phyloP scores from a whole-genome alignment of 92 coral and sea anemone species.

The Heteractis magnifica region DNA sequence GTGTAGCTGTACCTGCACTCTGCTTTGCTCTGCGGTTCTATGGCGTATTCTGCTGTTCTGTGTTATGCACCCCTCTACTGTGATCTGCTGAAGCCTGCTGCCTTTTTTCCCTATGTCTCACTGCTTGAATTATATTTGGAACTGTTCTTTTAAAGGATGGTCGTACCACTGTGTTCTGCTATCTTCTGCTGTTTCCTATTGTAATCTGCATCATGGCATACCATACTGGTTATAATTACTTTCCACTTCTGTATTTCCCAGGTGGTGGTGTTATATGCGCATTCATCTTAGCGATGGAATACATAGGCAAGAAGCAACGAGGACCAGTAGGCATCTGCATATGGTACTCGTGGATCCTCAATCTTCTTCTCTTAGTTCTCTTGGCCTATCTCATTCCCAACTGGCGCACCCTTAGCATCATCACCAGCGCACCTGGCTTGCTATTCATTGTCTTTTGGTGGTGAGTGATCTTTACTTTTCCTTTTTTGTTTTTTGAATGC shows the following conservation, averaged over 20 bases:
- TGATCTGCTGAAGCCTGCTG: too few relatives aligned
- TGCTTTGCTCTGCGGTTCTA: background rate
- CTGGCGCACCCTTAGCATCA: slow-evolving; percentile 52
- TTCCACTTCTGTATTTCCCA: background rate
- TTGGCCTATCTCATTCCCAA: slow-evolving; percentile 48
- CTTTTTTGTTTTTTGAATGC: too few relatives aligned
- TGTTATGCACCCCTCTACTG: background rate
- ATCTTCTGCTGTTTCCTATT: too few relatives aligned
- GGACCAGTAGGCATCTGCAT: slow-evolving; percentile 23
- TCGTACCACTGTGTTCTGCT: too few relatives aligned
- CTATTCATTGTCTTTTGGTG: slow-evolving; percentile 25
- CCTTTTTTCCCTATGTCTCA: too few relatives aligned
- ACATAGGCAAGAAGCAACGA: slow-evolving; percentile 24
- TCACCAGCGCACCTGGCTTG: slow-evolving; percentile 33
- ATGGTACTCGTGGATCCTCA: slow-evolving; percentile 30
- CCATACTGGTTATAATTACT: background rate
- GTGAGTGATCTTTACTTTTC: background rate
- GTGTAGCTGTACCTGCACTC: too few relatives aligned
- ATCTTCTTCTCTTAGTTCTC: slow-evolving; percentile 15
- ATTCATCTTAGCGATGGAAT: slow-evolving; percentile 24
- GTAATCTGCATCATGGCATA: too few relatives aligned
- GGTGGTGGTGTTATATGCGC: slow-evolving; percentile 13
- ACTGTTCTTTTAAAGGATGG: too few relatives aligned
- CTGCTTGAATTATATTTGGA: too few relatives aligned
- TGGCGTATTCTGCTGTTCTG: background rate